Evolutionary conservation across 1,140 invertebrate species (phyloP), one percentile per base, ranked within the genome.

Genomic region (Phthorimaea operculella): DNA sequence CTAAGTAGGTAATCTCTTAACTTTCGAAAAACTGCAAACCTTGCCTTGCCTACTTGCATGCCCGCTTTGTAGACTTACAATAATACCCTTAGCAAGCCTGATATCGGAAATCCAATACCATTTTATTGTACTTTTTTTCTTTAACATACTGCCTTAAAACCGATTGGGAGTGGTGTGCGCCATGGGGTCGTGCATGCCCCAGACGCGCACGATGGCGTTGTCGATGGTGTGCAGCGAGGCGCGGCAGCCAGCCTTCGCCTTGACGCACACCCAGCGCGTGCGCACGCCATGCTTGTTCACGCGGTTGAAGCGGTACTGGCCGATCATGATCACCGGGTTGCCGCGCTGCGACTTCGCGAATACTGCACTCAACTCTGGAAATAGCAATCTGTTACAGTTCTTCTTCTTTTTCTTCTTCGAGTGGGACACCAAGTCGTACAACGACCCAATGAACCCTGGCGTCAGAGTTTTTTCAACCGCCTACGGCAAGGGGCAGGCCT

Each of bases 271-370:
- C 82, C 82, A 85, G 69, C 82, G 68, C 6, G 67, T 83, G 15
- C 76, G 62, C 51, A 72, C 77, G 9, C 79, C 79, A 45, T 79
- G 77, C 33, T 83, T 82, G 42, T 82, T 82, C 6, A 82, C 79
- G 33, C 79, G 74, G 57, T 83, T 82, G 53, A 85, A 85, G 3
- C 80, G 74, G 54, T 83, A 85, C 54, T 77, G 76, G 12, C 79
- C 80, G 45, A 85, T 83, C 80, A 82, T 83, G 8, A 85, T 83
- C n/a, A 85, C 77, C 9, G 80, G 79, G 47, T 85, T 85, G 1
- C 82, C 82, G 12, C 80, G 69, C 57, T 83, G 79, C 11, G 82
- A 85, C 50, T 74, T 71, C 6, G 79, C 80, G 54, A 83, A 85
- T 9, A 81, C 76, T 4, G 81, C 78, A 50, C 75, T 81, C 33